Conservation (phyloP, 2,888 invertebrate genomes). For the Drosophila monieri region DNA sequence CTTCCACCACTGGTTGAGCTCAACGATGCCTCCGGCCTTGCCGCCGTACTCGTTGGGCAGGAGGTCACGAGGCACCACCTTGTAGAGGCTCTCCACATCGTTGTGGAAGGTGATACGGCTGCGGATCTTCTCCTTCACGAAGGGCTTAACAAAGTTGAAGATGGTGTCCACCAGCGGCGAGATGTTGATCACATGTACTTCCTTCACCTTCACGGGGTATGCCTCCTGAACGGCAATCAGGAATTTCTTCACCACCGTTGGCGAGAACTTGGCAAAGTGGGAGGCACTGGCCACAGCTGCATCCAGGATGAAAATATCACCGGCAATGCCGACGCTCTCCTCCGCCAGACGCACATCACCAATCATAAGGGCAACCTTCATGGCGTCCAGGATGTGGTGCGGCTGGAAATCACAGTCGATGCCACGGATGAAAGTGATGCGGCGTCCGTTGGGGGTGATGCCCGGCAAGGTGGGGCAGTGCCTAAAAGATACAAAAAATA, state of each 20-base stretch:
- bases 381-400: constrained; percentile 90
- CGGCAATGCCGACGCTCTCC: constrained; percentile 92
- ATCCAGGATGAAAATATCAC: constrained; percentile 92
- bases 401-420: constrained; percentile 89
- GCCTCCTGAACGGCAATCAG: constrained; percentile 94
- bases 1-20: constrained; percentile 91
- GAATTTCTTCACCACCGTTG: constrained; percentile 92
- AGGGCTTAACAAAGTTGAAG: constrained; percentile 93
- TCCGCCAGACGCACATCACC: constrained; percentile 92
- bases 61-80: constrained; percentile 91
- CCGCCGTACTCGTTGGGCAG: constrained; percentile 94
- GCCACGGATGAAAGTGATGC: constrained; percentile 90
- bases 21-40: constrained; percentile 89
- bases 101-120: constrained; percentile 92
- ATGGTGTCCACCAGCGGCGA: constrained; percentile 93
- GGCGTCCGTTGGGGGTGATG: constrained; percentile 91
- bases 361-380: constrained; percentile 93
- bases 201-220: constrained; percentile 94
- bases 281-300: constrained; percentile 91
- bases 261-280: constrained; percentile 94
- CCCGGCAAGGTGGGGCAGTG: constrained; percentile 92
- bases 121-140: constrained; percentile 93
- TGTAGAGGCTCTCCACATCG: constrained; percentile 89
- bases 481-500: constrained; percentile 82
- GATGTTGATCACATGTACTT: constrained; percentile 93